Evolutionary conservation across 2,113 vertebrate genomes (phyloP).

Genomic region (Caracal caracal): DNA sequence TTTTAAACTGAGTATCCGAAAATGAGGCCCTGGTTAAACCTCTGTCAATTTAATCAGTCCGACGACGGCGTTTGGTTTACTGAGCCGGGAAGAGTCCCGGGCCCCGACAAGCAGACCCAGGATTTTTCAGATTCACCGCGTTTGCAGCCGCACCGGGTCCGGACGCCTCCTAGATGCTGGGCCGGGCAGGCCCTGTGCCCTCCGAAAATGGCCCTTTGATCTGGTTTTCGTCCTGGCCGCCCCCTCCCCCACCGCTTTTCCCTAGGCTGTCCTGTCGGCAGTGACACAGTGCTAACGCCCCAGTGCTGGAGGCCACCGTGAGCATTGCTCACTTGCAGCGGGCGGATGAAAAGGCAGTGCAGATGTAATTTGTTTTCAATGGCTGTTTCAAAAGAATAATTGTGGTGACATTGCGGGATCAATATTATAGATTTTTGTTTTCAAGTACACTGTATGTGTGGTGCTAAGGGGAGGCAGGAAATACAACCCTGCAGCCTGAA

Average conservation of each 20-base stretch:
- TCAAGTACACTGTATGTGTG: conserved; percentile 99
- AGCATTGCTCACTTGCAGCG: conserved; percentile 98
- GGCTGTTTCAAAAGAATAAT: conserved; percentile 99
- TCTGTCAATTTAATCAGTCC: conserved; percentile 71
- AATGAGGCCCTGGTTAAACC: conserved; percentile 51
- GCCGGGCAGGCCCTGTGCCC: conserved; percentile 72
- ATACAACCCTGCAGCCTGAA: conserved; percentile 96
- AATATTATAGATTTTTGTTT: conserved; percentile 99
- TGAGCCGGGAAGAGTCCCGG: background rate
- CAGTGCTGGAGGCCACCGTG: conserved; percentile 88
- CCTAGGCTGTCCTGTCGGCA: conserved; percentile 85
- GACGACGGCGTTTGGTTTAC: conserved; percentile 54
- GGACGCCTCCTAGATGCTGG: conserved; percentile 43
- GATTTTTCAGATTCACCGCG: background rate
- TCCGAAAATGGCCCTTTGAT: conserved; percentile 69
- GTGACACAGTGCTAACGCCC: conserved; percentile 89
- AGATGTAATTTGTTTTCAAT: conserved; percentile 99
- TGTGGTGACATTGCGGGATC: conserved; percentile 99
- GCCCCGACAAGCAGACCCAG: fast-evolving
- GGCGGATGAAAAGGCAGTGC: conserved; percentile 99
- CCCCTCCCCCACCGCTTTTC: background rate
- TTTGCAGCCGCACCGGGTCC: background rate
- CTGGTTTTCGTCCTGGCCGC: background rate
- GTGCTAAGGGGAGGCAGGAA: conserved; percentile 98
- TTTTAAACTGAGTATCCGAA: conserved; percentile 71